These are phyloP conservation scores for Lydus trimaculatus DNA, from an alignment of 2,888 invertebrate species.

Conservation along the genomic window DNA sequence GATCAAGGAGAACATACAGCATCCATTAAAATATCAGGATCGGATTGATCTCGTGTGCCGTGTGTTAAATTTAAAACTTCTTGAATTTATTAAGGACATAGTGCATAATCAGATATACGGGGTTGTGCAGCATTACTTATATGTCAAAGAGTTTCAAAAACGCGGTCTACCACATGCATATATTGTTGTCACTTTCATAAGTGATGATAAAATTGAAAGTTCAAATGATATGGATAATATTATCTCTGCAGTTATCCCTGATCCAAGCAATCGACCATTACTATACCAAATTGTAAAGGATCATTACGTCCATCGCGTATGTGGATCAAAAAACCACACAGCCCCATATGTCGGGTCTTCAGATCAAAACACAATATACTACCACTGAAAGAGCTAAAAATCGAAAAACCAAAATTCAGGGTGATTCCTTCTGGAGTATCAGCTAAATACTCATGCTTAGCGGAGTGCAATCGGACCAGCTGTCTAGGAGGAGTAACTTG, in stretches of 20 bases:
- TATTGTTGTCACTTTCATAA: slow-evolving; percentile 7
- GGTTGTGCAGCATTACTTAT: slow-evolving; percentile 12
- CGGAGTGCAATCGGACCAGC: too few species aligned
- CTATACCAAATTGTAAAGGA: not conserved
- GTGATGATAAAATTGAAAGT: not conserved
- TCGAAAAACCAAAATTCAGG: too few species aligned
- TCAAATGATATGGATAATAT: slow-evolving; percentile 1
- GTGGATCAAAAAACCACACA: not conserved
- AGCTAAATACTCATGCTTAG: too few species aligned
- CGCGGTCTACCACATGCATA: slow-evolving; percentile 26
- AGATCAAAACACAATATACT: too few species aligned
- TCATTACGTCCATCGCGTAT: slow-evolving; percentile 10
- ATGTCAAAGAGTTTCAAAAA: slow-evolving; percentile 36
- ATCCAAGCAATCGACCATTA: not conserved
- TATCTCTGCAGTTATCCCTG: slow-evolving; percentile 11
- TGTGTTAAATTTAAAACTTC: slow-evolving; percentile 13
- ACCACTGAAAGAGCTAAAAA: too few species aligned
- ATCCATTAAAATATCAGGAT: too few species aligned
- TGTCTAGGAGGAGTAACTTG: too few species aligned
- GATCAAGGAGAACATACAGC: too few species aligned
- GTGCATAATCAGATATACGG: slow-evolving; percentile 2
- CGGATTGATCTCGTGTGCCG: too few species aligned
- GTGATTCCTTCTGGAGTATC: too few species aligned
- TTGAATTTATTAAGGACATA: slow-evolving; percentile 17
- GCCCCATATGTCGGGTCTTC: too few species aligned